Evolutionary conservation across 1,140 invertebrate genomes (phyloP).

Genomic region (Akabosia matsudoensis): DNA sequence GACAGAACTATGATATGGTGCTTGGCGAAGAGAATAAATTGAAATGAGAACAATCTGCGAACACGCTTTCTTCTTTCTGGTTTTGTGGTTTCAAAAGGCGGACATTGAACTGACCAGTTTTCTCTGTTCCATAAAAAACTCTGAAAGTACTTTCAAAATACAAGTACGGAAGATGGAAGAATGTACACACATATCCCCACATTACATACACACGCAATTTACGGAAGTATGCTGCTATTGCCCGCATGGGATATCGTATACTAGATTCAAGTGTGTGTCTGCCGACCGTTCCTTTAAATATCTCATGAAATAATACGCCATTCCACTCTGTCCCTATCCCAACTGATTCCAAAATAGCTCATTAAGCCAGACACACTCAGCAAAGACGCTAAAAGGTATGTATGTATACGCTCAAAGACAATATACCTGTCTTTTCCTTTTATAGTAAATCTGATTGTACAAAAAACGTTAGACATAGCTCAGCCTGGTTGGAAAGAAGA

Average conservation of each 20-base stretch:
- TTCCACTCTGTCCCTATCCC: neutral
- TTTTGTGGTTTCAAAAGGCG: neutral
- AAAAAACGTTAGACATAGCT: no score
- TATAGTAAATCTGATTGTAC: no score
- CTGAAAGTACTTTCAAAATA: no score
- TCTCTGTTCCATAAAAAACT: neutral
- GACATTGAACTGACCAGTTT: neutral
- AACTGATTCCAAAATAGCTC: constrained; percentile 6
- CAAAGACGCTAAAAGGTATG: neutral
- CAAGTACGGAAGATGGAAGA: neutral
- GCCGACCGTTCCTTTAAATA: neutral
- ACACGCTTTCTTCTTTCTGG: neutral
- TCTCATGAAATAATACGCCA: constrained; percentile 1
- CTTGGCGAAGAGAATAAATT: no score
- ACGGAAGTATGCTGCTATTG: neutral
- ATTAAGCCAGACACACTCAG: neutral
- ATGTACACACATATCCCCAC: neutral
- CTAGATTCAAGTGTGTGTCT: neutral
- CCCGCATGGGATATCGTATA: neutral
- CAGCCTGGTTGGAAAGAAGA: no score
- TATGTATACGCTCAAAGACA: neutral
- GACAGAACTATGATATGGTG: no score
- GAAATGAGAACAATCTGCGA: no score
- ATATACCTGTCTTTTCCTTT: neutral
- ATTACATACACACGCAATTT: neutral